phyloP scores from a whole-genome alignment of 2,888 invertebrate genomes.

The Apamea crenata region DNA sequence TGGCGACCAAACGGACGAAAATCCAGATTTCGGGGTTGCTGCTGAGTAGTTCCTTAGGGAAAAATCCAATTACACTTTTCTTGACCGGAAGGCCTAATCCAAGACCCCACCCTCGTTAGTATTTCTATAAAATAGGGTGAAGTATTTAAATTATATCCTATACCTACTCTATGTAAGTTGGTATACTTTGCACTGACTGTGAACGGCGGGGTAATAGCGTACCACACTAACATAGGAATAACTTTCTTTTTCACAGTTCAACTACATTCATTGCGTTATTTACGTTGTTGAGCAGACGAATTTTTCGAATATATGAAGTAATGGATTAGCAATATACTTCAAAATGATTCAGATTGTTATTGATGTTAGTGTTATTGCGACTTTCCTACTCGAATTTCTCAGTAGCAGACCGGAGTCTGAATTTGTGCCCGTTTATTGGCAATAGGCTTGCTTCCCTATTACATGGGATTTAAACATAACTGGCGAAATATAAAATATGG shows the following conservation, averaged over 20 bases:
- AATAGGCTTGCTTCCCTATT: background rate
- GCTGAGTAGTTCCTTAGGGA: conserved; percentile 20
- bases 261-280: too few species aligned
- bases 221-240: too few species aligned
- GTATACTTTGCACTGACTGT: background rate
- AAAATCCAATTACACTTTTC: conserved; percentile 15
- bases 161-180: background rate
- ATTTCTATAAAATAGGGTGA: background rate
- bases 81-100: background rate
- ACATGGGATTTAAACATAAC: background rate
- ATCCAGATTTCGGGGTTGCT: background rate
- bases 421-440: background rate
- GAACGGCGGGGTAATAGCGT: too few species aligned
- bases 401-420: background rate
- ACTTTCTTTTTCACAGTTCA: too few species aligned
- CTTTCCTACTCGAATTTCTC: too few species aligned
- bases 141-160: background rate
- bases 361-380: background rate
- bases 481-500: background rate
- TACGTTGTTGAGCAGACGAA: too few species aligned
- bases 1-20: conserved; percentile 7
- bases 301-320: too few species aligned
- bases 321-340: background rate
- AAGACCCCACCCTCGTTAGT: too few species aligned
- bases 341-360: too few species aligned